Conservation (phyloP, 2,113 vertebrate species). For the Heliornis fulica region DNA sequence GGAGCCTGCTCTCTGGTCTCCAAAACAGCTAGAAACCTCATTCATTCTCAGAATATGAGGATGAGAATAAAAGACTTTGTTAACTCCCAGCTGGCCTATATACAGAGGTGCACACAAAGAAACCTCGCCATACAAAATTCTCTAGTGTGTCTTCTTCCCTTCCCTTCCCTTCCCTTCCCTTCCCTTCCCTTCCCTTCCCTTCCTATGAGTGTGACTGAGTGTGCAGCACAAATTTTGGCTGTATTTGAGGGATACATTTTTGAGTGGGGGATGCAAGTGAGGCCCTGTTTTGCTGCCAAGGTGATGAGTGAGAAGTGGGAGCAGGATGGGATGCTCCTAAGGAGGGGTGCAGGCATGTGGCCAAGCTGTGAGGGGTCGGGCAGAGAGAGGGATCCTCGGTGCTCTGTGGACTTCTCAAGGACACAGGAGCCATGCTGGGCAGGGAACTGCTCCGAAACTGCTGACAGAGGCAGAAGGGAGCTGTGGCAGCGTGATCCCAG, state of each 20-base stretch:
- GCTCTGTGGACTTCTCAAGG: not conserved
- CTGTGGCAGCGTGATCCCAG: not conserved
- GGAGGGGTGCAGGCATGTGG: not conserved
- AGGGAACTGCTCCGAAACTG: not conserved
- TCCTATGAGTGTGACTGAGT: no score
- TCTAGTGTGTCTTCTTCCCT: not conserved
- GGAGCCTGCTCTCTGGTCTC: not conserved
- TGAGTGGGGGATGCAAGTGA: not conserved
- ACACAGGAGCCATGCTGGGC: not conserved
- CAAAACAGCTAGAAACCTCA: conserved; percentile 18
- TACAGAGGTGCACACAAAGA: not conserved
- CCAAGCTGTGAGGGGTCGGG: not conserved
- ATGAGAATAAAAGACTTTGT: not conserved
- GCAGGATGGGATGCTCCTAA: not conserved
- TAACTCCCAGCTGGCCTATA: not conserved
- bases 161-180: not conserved
- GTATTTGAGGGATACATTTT: no score
- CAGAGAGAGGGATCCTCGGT: not conserved
- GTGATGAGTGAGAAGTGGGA: not conserved
- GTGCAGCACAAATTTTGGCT: no score
- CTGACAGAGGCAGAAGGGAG: not conserved
- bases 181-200: not conserved
- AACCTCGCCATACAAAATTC: not conserved
- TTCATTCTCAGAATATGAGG: not conserved
- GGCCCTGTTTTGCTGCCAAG: not conserved